Evolutionary conservation across 1,140 invertebrate genomes (phyloP), one percentile per base, ranked within the genome.

Genomic region (Bombus fervidus): DNA sequence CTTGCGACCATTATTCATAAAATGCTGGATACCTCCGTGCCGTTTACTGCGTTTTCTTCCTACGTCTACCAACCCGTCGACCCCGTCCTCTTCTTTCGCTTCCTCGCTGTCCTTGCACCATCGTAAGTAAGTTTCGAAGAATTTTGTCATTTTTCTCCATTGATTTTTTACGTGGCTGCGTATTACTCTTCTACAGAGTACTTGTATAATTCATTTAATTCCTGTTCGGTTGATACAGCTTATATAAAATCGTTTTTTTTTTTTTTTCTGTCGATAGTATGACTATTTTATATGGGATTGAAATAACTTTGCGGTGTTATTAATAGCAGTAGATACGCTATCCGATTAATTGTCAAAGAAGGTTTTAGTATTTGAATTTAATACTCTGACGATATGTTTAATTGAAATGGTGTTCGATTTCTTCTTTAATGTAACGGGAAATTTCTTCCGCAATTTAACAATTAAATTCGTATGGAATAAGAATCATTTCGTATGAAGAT

Each of bases 1-100:
- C 89, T 91, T 91, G 88, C 83, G 71, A 92, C 91, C 89, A 92
- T 92, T 91, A 93, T 92, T 92, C 92, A 92, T 91, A 90, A 92
- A 91, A 87, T 85, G 81, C 79, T 86, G 72, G 83, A 86, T 86
- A 83, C 85, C 83, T 82, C 77, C 69, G 68, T n/a, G 57, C 72
- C 71, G 69, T 89, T 81, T 87, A 80, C 57, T 69, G 82, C 53
- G 81, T 78, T 89, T 81, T 87, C 75, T 74, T 83, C 82, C 69
- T 76, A 79, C 83, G 68, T n/a, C 53, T 22, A 9, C 34, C 47
- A 59, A 22, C 37, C 47, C 79, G 37, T 37, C 68, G 64, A 41
- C 78, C 77, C 53, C n/a, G 41, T 6, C 64, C 25, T n/a, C 59
- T 59, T 62, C 57, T 77, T 41, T 34, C 34, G 13, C 12, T 53